A percentile compares a stretch with the other conserved stretches of the same genome.
Evolutionary conservation across 2,888 invertebrate genomes (phyloP).

Genomic region (Megastigmus dorsalis): DNA sequence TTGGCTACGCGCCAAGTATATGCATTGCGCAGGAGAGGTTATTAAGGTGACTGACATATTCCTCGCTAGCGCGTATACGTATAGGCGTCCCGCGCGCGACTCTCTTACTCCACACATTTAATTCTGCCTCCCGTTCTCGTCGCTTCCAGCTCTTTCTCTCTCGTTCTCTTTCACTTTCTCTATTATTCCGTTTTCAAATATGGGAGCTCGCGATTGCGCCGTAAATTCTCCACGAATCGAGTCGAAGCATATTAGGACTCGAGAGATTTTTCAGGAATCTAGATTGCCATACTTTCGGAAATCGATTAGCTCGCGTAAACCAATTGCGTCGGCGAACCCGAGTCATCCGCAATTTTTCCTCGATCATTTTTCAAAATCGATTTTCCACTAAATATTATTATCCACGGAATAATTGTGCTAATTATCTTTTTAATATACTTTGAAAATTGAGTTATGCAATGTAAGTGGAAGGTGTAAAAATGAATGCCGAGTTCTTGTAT

Average conservation of each 20-base stretch:
- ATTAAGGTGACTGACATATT: conserved; percentile 14
- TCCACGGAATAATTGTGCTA: no score
- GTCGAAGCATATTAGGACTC: no score
- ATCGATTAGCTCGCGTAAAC: not conserved
- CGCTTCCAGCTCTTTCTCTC: not conserved
- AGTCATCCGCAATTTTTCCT: not conserved
- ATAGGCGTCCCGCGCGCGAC: no score
- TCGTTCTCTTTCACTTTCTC: not conserved
- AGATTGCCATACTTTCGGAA: not conserved
- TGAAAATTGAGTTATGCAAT: no score
- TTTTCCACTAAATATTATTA: no score
- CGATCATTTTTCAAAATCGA: not conserved
- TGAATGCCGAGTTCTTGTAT: no score
- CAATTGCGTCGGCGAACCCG: not conserved
- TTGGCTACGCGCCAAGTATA: not conserved
- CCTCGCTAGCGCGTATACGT: no score
- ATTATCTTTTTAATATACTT: no score
- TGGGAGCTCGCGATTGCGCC: no score
- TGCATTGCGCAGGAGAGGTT: not conserved
- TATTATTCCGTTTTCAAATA: no score
- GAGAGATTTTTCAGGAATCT: not conserved
- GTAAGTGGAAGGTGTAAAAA: no score
- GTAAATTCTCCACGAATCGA: no score
- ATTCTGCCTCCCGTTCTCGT: not conserved
- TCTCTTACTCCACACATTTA: not conserved